Conservation (phyloP, 2,113 vertebrate genomes). For the Danio rerio region GRCz12tu NC_133195.1:34899001-34899500, state of each 20-base stretch:
- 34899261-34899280: background rate
- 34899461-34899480: background rate
- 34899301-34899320: constrained; percentile 29
- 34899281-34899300: constrained; percentile 35
- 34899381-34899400: constrained; percentile 37
- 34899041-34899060: constrained; percentile 21
- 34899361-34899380: constrained; percentile 38
- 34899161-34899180: background rate
- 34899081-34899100: constrained; percentile 33
- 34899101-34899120: constrained; percentile 26
- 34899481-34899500: background rate
- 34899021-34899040: constrained; percentile 41
- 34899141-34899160: background rate
- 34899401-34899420: constrained; percentile 21
- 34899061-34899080: constrained; percentile 37
- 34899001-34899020: background rate
- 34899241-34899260: background rate
- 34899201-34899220: background rate
- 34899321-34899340: constrained; percentile 18
- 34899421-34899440: constrained; percentile 9
- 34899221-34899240: background rate
- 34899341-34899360: constrained; percentile 32
- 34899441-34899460: constrained; percentile 5
- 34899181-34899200: constrained; percentile 12
- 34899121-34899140: background rate